Evolutionary conservation across 2,113 vertebrate genomes (phyloP), one percentile per base, ranked within the genome.

Genomic region (Trichomycterus rosablanca): DNA sequence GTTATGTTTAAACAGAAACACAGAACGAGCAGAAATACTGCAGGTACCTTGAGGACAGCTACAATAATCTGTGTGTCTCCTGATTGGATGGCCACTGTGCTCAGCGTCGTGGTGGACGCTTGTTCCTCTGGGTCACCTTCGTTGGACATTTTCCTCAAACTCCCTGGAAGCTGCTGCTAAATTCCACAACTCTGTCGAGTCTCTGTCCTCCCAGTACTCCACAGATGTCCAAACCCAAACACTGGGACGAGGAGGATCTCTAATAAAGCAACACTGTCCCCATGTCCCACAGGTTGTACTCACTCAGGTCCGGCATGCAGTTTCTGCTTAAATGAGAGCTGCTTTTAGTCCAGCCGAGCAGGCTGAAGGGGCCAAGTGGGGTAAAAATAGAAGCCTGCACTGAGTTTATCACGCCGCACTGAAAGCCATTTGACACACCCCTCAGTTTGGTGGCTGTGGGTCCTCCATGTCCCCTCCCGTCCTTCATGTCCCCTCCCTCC

Each of bases 361-460:
- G 67, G 67, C 79, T 72, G 88, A 82, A 88, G 84, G 83, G n/a
- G n/a, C n/a, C n/a, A n/a, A n/a, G n/a, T n/a, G n/a, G n/a, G 84
- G 82, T 93, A 93, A 91, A 93, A 92, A 92, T 93, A 93, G 91
- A 84, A 76, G 78, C 65, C 70, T 78, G 85, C 83, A 88, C 84
- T 82, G 83, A 89, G 84, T 86, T 92, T 92, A 91, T 93, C 90
- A 75, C 86, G 73, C 72, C 76, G 81, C 79, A 68, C 79, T 69
- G 75, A 74, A 67, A 75, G 54, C 60, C 78, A 76, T 79, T 57
- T 73, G 79, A 88, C 88, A 92, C 89, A 84, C 88, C 88, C 89
- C 88, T 84, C 80, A 34, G 79, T 84, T 84, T 81, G 78, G 84
- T 81, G 81, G 81, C 79, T 74, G 60, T 80, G 72, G 83, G 72